Evolutionary conservation across 2,113 vertebrate species (phyloP).

Genomic region (Phocoena sinus): DNA sequence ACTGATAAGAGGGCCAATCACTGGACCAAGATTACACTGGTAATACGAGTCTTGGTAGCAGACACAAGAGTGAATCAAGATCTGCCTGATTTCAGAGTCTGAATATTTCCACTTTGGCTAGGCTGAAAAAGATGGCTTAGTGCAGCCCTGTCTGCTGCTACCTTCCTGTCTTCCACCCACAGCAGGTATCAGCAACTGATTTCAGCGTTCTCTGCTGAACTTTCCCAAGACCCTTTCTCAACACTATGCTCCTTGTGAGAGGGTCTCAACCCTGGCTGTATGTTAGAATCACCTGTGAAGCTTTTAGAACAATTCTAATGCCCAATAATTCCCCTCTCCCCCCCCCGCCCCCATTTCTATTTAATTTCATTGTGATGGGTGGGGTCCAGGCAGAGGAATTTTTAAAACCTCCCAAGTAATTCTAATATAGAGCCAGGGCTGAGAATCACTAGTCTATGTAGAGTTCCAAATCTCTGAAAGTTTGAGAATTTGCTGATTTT

Average conservation of each 20-base stretch:
- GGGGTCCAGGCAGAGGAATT: background rate
- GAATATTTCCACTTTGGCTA: background rate
- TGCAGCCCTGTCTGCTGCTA: fast-evolving
- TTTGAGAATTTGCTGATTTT: background rate
- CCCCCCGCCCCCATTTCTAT: background rate
- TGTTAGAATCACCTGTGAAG: background rate
- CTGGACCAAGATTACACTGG: background rate
- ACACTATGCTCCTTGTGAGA: background rate
- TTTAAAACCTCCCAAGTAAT: background rate
- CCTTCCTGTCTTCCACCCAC: background rate
- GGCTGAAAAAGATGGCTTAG: background rate
- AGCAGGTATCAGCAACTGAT: background rate
- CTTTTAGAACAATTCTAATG: background rate
- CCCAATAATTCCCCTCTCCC: fast-evolving
- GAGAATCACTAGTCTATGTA: background rate
- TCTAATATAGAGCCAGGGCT: background rate
- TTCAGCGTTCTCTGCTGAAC: background rate
- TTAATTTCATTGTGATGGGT: background rate
- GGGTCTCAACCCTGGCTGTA: background rate
- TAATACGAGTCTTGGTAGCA: background rate
- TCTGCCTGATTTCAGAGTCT: background rate
- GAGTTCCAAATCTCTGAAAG: background rate
- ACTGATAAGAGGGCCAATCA: background rate
- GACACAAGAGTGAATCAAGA: background rate
- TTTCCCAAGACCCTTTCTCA: background rate